phyloP scores from a whole-genome alignment of 2,113 vertebrate genomes.

The Nothoprocta pentlandii region DNA sequence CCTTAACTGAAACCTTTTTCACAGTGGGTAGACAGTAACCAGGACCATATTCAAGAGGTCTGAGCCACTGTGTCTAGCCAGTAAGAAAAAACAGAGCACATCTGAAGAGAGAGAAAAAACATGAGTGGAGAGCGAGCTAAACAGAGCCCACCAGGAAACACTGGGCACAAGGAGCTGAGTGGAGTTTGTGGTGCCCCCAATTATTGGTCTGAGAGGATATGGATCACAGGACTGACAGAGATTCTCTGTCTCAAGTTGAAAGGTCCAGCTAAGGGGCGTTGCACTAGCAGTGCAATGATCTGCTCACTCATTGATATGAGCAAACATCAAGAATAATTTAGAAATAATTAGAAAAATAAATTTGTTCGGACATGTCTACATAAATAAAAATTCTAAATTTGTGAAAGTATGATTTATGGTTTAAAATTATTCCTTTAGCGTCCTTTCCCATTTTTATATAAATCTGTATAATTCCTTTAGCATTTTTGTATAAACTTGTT shows the following conservation, averaged over 20 bases:
- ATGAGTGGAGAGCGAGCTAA: not conserved
- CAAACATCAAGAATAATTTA: not conserved
- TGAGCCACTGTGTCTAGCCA: accelerated
- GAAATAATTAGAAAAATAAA: not conserved
- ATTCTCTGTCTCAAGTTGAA: not conserved
- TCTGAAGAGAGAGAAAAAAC: not conserved
- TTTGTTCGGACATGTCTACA: not conserved
- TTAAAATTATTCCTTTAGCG: not conserved
- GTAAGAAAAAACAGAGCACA: not conserved
- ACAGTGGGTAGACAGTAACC: accelerated
- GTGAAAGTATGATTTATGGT: not conserved
- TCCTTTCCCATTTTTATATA: not conserved
- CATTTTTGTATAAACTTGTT: not conserved
- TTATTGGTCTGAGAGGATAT: not conserved
- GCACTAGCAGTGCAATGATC: not conserved
- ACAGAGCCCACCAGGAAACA: not conserved
- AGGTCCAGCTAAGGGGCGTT: not conserved
- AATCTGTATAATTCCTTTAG: not conserved
- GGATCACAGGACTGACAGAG: accelerated
- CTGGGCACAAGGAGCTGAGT: accelerated
- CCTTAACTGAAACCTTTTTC: not conserved
- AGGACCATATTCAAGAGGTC: not conserved
- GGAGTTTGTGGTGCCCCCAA: not conserved
- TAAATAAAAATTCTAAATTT: not conserved
- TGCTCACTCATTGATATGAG: not conserved